Evolutionary conservation across 2,113 vertebrate species (phyloP), one percentile per base, ranked within the genome.

Genomic region (Pycnonotus jocosus): DNA sequence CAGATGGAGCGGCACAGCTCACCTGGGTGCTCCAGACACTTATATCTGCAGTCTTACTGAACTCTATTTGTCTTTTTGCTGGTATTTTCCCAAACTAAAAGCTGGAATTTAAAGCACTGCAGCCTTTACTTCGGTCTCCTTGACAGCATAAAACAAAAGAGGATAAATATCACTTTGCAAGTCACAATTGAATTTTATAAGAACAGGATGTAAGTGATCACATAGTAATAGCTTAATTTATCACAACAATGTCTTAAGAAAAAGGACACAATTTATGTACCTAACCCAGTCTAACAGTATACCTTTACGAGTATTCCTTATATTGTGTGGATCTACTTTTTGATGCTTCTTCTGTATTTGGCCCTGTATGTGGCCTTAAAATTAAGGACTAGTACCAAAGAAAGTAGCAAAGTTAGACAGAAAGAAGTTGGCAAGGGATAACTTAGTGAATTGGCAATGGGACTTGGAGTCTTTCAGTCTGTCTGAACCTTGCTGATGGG

Each of bases 1-100:
- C 95, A 96, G 95, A 97, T 96, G 96, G 95, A 97, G 81, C 10
- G 0, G 86, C 88, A 31, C 61, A 68, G 86, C 95, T 96, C 93
- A 97, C 96, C 95, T 96, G 95, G 83, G 77, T 10, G 3, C 86
- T 92, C 8, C 17, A 83, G 92, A 58, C 82, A 60, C 80, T 88
- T 27, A 1, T 61, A 83, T 88, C 88, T 95, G 92, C 94, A 92
- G 92, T 48, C 80, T 83, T 66, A 62, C 77, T 88, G 76, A 94
- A 81, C 64, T 81, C 85, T 86, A 50, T 87, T 73, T 82, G 65
- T 95, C 90, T 91, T 86, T 83, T 73, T 92, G 47, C 61, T 68
- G 28, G 18, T 94, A 22, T 86, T 93, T 93, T 80, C 80, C 61
- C 48, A 79, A 51, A 83, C 2, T 35, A 42, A 45, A 81, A 86